Base-by-base conservation (phyloP, 37 sponge, comb jelly and placozoan genomes). In the Hexactinellida sp. region DNA sequence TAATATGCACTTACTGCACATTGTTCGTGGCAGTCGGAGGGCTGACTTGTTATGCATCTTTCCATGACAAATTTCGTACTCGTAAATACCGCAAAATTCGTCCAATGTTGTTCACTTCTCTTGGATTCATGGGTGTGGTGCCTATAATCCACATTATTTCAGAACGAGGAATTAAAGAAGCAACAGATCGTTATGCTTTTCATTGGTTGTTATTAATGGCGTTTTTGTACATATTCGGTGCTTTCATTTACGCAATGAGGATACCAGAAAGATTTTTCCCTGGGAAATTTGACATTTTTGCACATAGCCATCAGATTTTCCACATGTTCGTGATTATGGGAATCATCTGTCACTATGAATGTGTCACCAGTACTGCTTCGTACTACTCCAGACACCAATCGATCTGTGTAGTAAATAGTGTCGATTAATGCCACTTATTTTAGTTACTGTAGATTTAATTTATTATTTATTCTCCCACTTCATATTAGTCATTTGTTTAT, bases 301-400 rank as follows among this genome's bases (percentile, higher is more conserved):
- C 91, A 32, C 92, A 92, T 52, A 98, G 99, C 84, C 99, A 98
- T 85, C 99, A 98, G 89, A 85, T 95, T n/a, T 98, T 95, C 55
- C 99, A 98, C 37, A 82, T 98, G 37, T 92, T 89, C 38, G 99
- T 95, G 13, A 52, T 98, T 28, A 55, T 85, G 1, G 99, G 93
- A 36, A 89, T 92, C 0, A 82, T 90, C 51, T 87, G 93, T 21
- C 94, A 94, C 88, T 97, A 97, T 85, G 85, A 90, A 38, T 86
- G 87, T 23, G 38, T 95, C 23, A 71, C 91, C 41, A 89, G 83
- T 36, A 95, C 76, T 32, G 76, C 34, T 63, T 63, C 76, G 3
- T 63, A 63, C 30, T 63, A 63, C 76, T n/a, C 21, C 34, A 10
- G 13, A 7, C 76, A 63, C 13, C 76, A 10, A 23, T 10, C 21